Percentiles rank a stretch among this genome's conserved stretches.
phyloP scores from a whole-genome alignment of 2,113 vertebrate species.

The Aegotheles bennettii region DNA sequence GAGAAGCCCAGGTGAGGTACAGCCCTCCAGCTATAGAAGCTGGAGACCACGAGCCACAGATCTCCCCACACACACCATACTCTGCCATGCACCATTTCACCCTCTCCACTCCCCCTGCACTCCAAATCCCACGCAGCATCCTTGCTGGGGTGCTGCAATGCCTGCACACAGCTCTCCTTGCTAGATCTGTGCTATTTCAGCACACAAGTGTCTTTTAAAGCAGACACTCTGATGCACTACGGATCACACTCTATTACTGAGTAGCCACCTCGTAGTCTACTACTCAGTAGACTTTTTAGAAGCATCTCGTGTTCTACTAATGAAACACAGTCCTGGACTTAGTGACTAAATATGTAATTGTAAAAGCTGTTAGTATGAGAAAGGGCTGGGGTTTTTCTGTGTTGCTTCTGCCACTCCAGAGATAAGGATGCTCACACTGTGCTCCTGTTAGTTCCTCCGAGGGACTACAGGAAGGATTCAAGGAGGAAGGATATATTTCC shows the following conservation, averaged over 20 bases:
- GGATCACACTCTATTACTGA: background rate
- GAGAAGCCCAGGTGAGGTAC: background rate
- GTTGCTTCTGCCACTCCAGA: background rate
- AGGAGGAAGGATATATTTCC: background rate
- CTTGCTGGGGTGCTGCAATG: background rate
- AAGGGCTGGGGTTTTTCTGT: fast-evolving
- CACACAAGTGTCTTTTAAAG: background rate
- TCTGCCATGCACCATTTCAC: background rate
- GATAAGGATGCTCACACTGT: background rate
- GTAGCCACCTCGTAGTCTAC: background rate
- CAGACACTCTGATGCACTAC: background rate
- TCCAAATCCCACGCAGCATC: background rate
- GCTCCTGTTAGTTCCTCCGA: background rate
- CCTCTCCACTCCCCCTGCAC: background rate
- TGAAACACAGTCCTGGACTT: background rate
- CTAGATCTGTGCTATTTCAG: background rate
- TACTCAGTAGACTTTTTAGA: background rate
- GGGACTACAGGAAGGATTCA: background rate
- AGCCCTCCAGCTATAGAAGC: background rate
- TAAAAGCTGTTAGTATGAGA: background rate
- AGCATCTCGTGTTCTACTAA: background rate
- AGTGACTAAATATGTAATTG: background rate
- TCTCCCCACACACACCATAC: background rate
- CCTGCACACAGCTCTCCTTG: background rate
- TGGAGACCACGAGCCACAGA: background rate